Percentiles rank a stretch among this genome's conserved stretches.
Evolutionary conservation across 2,797 vertebrate genomes (phyloP).

Genomic region (Arctocebus calabarensis): DNA sequence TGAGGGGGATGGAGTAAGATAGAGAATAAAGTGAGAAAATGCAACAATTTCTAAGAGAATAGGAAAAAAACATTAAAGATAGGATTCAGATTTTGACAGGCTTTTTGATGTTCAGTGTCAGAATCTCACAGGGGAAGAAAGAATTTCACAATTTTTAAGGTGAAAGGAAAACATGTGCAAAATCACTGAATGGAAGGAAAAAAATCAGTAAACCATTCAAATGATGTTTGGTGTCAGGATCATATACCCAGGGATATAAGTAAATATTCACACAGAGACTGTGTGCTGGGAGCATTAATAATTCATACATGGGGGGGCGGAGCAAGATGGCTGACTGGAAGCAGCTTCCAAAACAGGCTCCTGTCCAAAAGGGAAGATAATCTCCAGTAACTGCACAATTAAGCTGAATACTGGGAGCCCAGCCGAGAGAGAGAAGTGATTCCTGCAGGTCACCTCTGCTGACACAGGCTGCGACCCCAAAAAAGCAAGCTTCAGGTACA

Average conservation of each 20-base stretch:
- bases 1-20: neutral
- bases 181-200: slow-evolving; percentile 70
- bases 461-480: too few species aligned
- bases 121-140: neutral
- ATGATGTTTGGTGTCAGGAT: slow-evolving; percentile 76
- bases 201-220: slow-evolving; percentile 68
- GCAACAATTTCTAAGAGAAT: slow-evolving; percentile 37
- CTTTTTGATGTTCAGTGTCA: slow-evolving; percentile 59
- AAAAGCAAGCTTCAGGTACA: too few species aligned
- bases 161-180: slow-evolving; percentile 62
- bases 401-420: too few species aligned
- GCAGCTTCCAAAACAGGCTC: too few species aligned
- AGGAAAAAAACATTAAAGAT: slow-evolving; percentile 27
- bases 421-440: too few species aligned
- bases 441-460: too few species aligned
- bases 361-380: too few species aligned
- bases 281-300: slow-evolving; percentile 72
- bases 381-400: too few species aligned
- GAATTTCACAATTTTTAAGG: slow-evolving; percentile 60
- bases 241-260: slow-evolving; percentile 71
- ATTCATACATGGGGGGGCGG: slow-evolving; percentile 70
- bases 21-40: neutral
- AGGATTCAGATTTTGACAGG: slow-evolving; percentile 65
- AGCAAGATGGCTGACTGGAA: too few species aligned
- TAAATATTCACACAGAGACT: slow-evolving; percentile 77